Percentiles rank a stretch among this genome's conserved stretches.
phyloP scores from a whole-genome alignment of 2,888 invertebrate genomes.

The Sepioteuthis lessoniana region DNA sequence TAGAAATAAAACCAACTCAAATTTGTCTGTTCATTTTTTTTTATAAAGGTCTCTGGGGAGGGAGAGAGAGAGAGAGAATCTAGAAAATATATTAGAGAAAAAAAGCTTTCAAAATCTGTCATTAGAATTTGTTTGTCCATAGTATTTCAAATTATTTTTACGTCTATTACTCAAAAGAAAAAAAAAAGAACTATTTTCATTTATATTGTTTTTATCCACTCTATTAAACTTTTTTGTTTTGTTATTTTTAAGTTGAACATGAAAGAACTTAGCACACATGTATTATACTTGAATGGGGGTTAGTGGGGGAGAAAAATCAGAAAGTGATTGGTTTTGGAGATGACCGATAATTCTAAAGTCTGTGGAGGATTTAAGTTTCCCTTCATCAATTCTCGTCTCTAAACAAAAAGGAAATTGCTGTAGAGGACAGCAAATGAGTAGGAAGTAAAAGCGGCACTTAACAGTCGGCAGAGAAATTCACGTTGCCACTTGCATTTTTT shows the following conservation, averaged over 20 bases:
- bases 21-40: background rate
- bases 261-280: background rate
- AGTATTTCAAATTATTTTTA: background rate
- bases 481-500: background rate
- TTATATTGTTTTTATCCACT: background rate
- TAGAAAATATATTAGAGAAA: background rate
- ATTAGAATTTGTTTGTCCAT: background rate
- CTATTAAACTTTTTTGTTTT: background rate
- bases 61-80: background rate
- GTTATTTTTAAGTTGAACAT: background rate
- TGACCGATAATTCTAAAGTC: slow-evolving; percentile 4
- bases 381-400: slow-evolving; percentile 3
- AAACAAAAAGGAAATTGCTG: background rate
- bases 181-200: background rate
- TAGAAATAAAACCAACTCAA: background rate
- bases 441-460: background rate
- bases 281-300: background rate
- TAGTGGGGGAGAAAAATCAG: background rate
- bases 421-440: background rate
- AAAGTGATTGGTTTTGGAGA: background rate
- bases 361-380: background rate
- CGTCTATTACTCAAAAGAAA: background rate
- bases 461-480: background rate
- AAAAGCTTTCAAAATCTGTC: background rate
- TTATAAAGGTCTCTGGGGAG: background rate